Evolutionary conservation across 2,888 invertebrate species (phyloP), one percentile per base, ranked within the genome.

Genomic region (Chorisops tibialis): DNA sequence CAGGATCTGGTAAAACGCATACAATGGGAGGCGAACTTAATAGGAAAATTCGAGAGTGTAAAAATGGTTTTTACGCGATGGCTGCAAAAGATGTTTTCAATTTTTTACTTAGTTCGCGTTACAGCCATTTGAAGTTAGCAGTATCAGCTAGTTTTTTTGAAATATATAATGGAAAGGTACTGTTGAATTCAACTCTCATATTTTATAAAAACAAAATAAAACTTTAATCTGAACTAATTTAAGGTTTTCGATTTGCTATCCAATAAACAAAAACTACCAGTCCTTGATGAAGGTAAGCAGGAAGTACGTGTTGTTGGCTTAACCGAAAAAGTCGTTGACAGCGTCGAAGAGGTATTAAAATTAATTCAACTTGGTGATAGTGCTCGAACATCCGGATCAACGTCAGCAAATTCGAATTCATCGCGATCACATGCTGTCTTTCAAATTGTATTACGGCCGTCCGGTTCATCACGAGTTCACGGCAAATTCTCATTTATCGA

Each of bases 401-500:
- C 99, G 38, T 96, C 96, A 58, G 98, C 98, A 59, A 99, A 99
- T 80, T 89, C 93, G 65, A 97, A 99, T 80, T 98, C 97, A 59
- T 98, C 98, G 45, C 86, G 99, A 69, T 98, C 98, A 63, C 99
- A 99, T 82, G 99, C 99, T 62, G 96, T 99, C 72, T 99, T 99
- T 83, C 98, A 99, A 82, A 95, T 99, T 68, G 88, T 95, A 67
- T 83, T 97, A 63, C 84, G 92, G 45, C 85, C 85, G 64, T 87
- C 87, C 50, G 88, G 87, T 71, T 86, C 87, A 75, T 86, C 87
- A 68, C 89, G 91, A 78, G 85, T 94, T 64, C 91, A 96, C 81
- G 99, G 99, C 50, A 99, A 99, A 82, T 98, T 99, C 81, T 98
- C 97, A 14, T 87, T 99, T 66, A 98, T 99, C 76, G 99, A 99